Conservation (phyloP, 2,113 vertebrate genomes). For the Notiomystis cincta region DNA sequence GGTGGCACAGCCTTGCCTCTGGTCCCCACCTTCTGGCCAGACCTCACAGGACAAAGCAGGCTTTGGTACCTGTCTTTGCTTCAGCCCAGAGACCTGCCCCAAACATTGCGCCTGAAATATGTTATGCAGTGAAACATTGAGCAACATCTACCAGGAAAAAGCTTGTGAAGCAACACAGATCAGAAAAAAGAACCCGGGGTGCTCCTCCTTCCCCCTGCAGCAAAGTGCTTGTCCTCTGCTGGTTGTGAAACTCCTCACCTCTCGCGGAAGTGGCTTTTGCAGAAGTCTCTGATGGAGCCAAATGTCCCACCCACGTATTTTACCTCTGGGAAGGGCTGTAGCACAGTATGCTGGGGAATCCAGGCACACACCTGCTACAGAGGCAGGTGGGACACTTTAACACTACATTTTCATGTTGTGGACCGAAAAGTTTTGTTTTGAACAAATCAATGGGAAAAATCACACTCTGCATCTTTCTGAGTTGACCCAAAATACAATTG, state of each 20-base stretch:
- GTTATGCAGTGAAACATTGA: not conserved
- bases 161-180: not conserved
- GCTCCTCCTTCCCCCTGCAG: not conserved
- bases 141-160: not conserved
- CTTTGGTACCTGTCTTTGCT: not conserved
- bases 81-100: not conserved
- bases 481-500: not conserved
- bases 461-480: not conserved
- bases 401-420: not conserved
- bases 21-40: not conserved
- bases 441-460: not conserved
- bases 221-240: not conserved
- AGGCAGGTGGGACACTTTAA: not conserved
- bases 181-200: not conserved
- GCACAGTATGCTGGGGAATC: not conserved
- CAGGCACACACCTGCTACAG: not conserved
- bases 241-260: not conserved
- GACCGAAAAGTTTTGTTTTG: not conserved
- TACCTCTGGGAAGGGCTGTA: not conserved
- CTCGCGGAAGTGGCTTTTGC: not conserved
- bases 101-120: not conserved
- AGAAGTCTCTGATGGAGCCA: not conserved
- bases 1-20: not conserved
- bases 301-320: accelerated
- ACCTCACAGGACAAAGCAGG: not conserved